phyloP scores from a whole-genome alignment of 2,797 vertebrate genomes.

The Gallinago solitaria region DNA sequence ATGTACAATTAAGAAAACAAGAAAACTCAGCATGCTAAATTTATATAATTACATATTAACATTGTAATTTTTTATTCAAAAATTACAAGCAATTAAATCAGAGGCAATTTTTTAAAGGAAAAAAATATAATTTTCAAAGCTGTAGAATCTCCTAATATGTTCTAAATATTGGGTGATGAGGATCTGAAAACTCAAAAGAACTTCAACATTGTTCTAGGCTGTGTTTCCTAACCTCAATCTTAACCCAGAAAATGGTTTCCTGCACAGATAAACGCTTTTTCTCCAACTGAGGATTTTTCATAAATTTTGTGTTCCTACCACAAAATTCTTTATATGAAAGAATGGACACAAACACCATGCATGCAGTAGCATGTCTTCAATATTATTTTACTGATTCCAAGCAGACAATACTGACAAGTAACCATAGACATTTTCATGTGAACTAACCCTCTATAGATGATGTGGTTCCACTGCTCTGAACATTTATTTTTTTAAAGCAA shows the following conservation, averaged over 20 bases:
- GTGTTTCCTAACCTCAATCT: not conserved
- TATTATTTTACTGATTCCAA: slow-evolving; percentile 4
- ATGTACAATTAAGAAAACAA: not conserved
- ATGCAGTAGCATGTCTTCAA: not conserved
- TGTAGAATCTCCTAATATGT: not conserved
- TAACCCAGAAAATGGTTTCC: not conserved
- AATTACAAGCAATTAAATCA: not conserved
- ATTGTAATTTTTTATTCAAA: not conserved
- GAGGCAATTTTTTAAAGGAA: not conserved
- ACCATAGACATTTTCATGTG: not conserved
- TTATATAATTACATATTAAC: not conserved
- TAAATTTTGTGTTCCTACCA: not conserved
- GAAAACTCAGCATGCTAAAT: not conserved
- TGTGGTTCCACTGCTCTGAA: not conserved
- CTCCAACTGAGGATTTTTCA: fast-evolving
- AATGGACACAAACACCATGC: not conserved
- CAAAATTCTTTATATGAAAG: not conserved
- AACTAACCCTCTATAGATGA: not conserved
- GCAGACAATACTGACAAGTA: not conserved
- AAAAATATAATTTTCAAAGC: not conserved
- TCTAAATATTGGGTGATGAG: not conserved
- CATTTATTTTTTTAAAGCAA: not conserved
- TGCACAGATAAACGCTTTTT: not conserved
- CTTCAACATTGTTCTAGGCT: not conserved
- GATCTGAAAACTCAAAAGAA: not conserved